Percentiles rank a stretch among this genome's conserved stretches.
phyloP scores from a whole-genome alignment of 2,113 vertebrate species.

The Pomatostomus ruficeps region DNA sequence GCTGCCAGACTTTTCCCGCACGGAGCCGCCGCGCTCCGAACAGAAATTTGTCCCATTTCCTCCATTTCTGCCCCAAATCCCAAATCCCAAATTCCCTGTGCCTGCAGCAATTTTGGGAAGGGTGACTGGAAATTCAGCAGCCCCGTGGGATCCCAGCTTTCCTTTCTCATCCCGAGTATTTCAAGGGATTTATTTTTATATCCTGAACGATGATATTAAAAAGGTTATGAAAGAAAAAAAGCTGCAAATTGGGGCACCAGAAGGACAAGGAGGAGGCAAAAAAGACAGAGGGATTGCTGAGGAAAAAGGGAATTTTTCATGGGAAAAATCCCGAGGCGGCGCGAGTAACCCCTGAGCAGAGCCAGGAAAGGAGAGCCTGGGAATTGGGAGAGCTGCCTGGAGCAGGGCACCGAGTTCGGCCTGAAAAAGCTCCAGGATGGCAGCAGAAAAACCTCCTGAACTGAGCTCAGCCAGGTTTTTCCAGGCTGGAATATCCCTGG shows the following conservation, averaged over 20 bases:
- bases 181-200: neutral
- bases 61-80: neutral
- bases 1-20: neutral
- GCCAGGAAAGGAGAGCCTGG: neutral
- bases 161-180: neutral
- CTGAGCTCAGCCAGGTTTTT: neutral
- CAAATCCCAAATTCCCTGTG: neutral
- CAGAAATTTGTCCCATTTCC: neutral
- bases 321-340: neutral
- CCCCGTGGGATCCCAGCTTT: accelerated
- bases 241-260: neutral
- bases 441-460: neutral
- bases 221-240: accelerated
- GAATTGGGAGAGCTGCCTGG: neutral
- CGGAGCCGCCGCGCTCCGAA: neutral
- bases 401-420: neutral
- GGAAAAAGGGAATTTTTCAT: neutral
- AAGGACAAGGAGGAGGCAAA: neutral
- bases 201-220: neutral
- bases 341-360: neutral
- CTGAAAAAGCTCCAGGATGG: neutral
- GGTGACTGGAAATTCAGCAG: neutral
- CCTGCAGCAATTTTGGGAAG: neutral
- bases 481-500: neutral
- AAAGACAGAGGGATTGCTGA: neutral